Conservation (phyloP, 2,797 vertebrate genomes). For the Centroberyx gerrardi region DNA sequence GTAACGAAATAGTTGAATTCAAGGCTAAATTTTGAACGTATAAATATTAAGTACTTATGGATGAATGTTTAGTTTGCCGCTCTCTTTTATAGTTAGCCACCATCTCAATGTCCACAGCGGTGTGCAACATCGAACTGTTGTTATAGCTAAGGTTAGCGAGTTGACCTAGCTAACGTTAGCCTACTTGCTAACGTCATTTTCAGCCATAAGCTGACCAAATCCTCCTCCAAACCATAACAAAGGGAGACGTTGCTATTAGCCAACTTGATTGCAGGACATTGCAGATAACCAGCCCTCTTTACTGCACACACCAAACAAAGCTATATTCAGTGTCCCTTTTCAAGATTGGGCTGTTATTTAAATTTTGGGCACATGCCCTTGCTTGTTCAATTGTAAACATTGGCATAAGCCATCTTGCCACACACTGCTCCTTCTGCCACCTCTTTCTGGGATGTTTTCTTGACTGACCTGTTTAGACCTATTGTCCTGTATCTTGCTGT, state of each 20-base stretch:
- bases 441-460: conserved; percentile 29
- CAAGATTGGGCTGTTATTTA: conserved; percentile 50
- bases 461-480: conserved; percentile 1
- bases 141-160: conserved; percentile 67
- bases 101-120: accelerated
- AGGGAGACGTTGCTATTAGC: conserved; percentile 51
- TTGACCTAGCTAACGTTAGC: conserved; percentile 78
- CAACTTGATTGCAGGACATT: not conserved
- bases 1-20: conserved; percentile 51
- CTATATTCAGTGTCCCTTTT: conserved; percentile 14
- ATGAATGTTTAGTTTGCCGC: accelerated
- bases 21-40: not conserved
- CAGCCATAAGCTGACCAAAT: conserved; percentile 79
- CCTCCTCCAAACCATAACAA: conserved; percentile 68
- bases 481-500: not conserved
- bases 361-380: conserved; percentile 68
- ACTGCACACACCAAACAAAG: not conserved
- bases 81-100: not conserved
- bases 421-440: conserved; percentile 54
- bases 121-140: conserved; percentile 65
- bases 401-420: conserved; percentile 42
- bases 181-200: conserved; percentile 79
- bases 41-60: accelerated
- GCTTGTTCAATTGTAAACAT: conserved; percentile 79
- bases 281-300: not conserved